Evolutionary conservation across 2,113 vertebrate species (phyloP).

Genomic region (Ophthalmolycus amberensis): DNA sequence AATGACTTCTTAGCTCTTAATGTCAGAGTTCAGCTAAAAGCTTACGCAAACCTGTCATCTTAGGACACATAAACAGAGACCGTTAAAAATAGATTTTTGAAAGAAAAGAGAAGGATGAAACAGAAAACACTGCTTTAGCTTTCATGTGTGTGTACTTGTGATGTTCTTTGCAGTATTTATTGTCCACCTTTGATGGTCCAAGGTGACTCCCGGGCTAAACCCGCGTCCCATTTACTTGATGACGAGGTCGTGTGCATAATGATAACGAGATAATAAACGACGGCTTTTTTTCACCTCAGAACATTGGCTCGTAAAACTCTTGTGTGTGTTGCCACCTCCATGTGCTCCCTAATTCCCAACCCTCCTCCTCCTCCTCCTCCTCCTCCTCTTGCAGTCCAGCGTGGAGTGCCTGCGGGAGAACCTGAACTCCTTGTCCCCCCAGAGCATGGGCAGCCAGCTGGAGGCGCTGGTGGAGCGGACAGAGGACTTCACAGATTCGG

Average conservation of each 20-base stretch:
- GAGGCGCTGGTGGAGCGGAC: constrained; percentile 92
- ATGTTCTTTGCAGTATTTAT: constrained; percentile 25
- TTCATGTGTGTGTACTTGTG: constrained; percentile 22
- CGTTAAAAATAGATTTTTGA: constrained; percentile 10
- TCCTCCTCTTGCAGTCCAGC: constrained; percentile 83
- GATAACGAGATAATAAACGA: constrained; percentile 6
- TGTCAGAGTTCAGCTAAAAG: constrained; percentile 24
- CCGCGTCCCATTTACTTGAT: constrained; percentile 2
- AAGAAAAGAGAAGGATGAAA: constrained; percentile 6
- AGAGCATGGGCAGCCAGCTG: constrained; percentile 87
- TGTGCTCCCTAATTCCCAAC: not conserved
- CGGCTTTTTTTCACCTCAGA: not conserved
- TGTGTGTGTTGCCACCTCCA: not conserved
- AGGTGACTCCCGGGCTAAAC: not conserved
- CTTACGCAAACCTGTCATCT: constrained; percentile 38
- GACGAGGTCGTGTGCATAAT: constrained; percentile 8
- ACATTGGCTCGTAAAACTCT: not conserved
- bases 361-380: no score
- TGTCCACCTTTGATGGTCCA: not conserved
- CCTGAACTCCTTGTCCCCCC: constrained; percentile 87
- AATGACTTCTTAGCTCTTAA: constrained; percentile 23
- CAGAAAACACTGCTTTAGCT: constrained; percentile 25
- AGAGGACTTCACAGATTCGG: constrained; percentile 97
- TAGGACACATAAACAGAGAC: not conserved
- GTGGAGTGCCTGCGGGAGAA: constrained; percentile 93